These are phyloP conservation scores for Taeniopygia guttata DNA, from an alignment of 2,797 vertebrate genomes.

Conservation along the genomic window DNA sequence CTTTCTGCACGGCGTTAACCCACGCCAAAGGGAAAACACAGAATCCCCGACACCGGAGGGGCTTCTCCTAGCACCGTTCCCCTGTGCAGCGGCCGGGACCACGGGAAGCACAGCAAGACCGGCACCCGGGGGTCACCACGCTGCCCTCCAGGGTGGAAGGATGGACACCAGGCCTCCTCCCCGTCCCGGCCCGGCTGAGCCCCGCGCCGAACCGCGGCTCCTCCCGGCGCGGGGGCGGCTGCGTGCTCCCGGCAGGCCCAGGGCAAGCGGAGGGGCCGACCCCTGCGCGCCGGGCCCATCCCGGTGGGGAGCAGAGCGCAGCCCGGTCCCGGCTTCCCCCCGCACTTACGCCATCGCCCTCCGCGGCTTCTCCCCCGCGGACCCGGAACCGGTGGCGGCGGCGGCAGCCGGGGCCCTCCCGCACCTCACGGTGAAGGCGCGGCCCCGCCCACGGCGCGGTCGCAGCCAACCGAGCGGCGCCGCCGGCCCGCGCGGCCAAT, in stretches of 20 bases:
- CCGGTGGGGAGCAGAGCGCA: not conserved
- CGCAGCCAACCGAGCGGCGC: not conserved
- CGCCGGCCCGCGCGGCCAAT: not conserved
- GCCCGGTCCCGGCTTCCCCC: not conserved
- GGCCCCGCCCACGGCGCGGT: not conserved
- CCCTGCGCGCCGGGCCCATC: not conserved
- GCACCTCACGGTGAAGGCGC: not conserved
- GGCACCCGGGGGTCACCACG: not conserved
- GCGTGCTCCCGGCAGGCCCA: not conserved
- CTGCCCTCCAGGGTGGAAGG: rapidly evolving
- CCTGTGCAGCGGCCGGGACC: not conserved
- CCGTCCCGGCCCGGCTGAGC: not conserved
- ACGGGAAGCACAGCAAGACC: not conserved
- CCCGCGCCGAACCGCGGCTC: not conserved
- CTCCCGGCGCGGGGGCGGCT: not conserved
- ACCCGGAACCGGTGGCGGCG: slow-evolving; percentile 29
- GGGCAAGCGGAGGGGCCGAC: not conserved
- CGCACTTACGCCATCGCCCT: slow-evolving; percentile 43
- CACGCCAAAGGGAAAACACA: rapidly evolving
- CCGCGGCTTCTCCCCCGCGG: not conserved
- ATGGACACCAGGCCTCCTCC: not conserved
- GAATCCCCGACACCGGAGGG: not conserved
- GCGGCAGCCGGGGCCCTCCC: not conserved
- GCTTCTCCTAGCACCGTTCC: not conserved
- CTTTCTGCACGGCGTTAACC: not conserved